Evolutionary conservation across 2,113 vertebrate genomes (phyloP).

Genomic region (Scomber scombrus): DNA sequence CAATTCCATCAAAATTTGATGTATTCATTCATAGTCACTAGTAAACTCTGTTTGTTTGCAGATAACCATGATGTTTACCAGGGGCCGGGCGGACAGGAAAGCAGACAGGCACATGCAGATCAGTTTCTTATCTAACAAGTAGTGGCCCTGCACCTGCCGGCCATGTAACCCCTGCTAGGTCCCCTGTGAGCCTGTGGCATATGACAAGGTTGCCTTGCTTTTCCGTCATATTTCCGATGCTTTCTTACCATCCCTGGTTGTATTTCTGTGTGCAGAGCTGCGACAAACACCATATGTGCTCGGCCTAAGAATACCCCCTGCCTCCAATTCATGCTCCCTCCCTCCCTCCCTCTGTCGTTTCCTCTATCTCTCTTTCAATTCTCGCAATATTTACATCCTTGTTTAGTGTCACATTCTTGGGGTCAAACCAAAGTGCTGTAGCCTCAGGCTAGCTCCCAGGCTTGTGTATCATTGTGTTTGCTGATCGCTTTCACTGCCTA

Average conservation of each 20-base stretch:
- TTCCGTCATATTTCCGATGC: slow-evolving; percentile 1
- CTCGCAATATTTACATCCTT: slow-evolving; percentile 74
- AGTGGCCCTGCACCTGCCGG: slow-evolving; percentile 53
- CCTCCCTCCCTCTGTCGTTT: background rate
- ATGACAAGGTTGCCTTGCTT: slow-evolving; percentile 7
- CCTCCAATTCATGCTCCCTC: background rate
- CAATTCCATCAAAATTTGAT: slow-evolving; percentile 83
- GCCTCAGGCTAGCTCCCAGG: slow-evolving; percentile 75
- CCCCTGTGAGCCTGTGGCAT: slow-evolving; percentile 27
- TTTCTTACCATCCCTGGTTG: slow-evolving; percentile 21
- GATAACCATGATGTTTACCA: slow-evolving; percentile 80
- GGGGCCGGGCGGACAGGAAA: slow-evolving; percentile 31
- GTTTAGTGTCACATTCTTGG: slow-evolving; percentile 75
- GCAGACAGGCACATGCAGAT: slow-evolving; percentile 68
- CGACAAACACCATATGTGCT: slow-evolving; percentile 59
- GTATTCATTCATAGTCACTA: slow-evolving; percentile 79
- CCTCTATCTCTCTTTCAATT: slow-evolving; percentile 7
- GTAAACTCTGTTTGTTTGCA: slow-evolving; percentile 84
- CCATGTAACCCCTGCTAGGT: background rate
- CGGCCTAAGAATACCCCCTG: slow-evolving; percentile 27
- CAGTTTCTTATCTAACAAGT: slow-evolving; percentile 63
- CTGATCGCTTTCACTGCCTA: slow-evolving; percentile 62
- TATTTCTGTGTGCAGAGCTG: slow-evolving; percentile 43
- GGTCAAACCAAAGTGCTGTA: slow-evolving; percentile 73
- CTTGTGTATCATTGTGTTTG: slow-evolving; percentile 74